Evolutionary conservation across 2,797 vertebrate species (phyloP), one percentile per base, ranked within the genome.

Genomic region (Epinephelus awoara): DNA sequence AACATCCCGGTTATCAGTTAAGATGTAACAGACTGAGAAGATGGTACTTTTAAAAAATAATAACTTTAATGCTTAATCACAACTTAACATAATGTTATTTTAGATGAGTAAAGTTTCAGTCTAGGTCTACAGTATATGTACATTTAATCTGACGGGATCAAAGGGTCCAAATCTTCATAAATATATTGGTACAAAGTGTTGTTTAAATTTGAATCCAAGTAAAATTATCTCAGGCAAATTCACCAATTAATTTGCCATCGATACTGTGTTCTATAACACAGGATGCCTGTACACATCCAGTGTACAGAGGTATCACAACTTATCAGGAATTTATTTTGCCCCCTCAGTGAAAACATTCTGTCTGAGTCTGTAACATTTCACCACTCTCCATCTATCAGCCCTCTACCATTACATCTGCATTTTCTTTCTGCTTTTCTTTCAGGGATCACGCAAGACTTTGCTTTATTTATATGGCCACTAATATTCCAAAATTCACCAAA

Each of bases 31-130:
- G 23, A 77, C 50, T 63, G 56, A 80, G 56, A 66, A 61, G 65
- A 66, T 50, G 50, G 25, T 1, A 55, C 34, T 83, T 67, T 86
- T 87, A 76, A 74, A 68, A 85, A 58, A 66, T 38, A 80, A 84
- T 58, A 44, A 77, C 57, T 18, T 49, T 25, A 54, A 54, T 14
- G 8, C 13, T 61, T 77, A 59, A 62, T 76, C 34, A 68, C 8
- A 50, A 49, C 51, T 64, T 44, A 21, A 8, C 6, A 66, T 54
- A 44, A 61, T 56, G 19, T 52, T 46, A 23, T 64, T 78, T 42
- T 23, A 23, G 64, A 38, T 61, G 57, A 74, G 42, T 47, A 72
- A 51, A 67, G 23, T 68, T 59, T 70, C 25, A 7, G 47, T 38
- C 69, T 44, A 77, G 23, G 23, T 23, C 23, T 23, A 23, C 23